Percentiles rank a stretch among this genome's conserved stretches.
Conservation (phyloP, 2,888 invertebrate species). For the Melipona bicolor region DNA sequence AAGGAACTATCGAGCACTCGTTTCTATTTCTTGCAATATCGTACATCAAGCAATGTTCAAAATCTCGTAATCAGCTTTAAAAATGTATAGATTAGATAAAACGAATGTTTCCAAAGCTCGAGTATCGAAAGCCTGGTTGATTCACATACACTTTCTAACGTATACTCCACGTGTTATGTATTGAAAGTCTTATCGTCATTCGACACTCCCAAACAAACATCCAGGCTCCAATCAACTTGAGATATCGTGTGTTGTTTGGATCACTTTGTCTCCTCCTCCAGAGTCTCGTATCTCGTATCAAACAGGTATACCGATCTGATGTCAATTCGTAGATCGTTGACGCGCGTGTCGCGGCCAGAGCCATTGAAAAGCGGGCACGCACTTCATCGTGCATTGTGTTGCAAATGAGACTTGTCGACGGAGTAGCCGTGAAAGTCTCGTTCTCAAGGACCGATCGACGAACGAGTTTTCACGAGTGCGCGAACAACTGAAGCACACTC, state of each 20-base stretch:
- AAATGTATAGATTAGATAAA: no score
- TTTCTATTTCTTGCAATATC: no score
- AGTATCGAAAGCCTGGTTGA: no score
- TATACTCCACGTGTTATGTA: no score
- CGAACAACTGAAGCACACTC: not conserved
- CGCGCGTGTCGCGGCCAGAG: constrained; percentile 3
- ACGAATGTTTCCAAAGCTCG: no score
- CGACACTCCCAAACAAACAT: not conserved
- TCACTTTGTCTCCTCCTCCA: not conserved
- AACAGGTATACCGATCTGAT: not conserved
- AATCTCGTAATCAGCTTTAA: no score
- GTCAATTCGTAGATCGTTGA: constrained; percentile 31
- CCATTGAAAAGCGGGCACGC: constrained; percentile 53
- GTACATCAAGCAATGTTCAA: no score
- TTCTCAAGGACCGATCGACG: constrained; percentile 14
- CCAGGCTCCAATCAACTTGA: not conserved
- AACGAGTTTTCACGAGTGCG: not conserved
- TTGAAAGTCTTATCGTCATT: not conserved
- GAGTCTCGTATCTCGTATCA: not conserved
- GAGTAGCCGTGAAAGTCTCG: constrained; percentile 48
- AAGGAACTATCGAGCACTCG: no score
- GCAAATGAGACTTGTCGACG: constrained; percentile 53
- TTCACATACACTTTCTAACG: no score
- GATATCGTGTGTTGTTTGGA: not conserved
- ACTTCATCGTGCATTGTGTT: constrained; percentile 62